Base-by-base conservation (phyloP, 64 coral and sea anemone genomes). In the Hydrozoanthus tunicans region DNA sequence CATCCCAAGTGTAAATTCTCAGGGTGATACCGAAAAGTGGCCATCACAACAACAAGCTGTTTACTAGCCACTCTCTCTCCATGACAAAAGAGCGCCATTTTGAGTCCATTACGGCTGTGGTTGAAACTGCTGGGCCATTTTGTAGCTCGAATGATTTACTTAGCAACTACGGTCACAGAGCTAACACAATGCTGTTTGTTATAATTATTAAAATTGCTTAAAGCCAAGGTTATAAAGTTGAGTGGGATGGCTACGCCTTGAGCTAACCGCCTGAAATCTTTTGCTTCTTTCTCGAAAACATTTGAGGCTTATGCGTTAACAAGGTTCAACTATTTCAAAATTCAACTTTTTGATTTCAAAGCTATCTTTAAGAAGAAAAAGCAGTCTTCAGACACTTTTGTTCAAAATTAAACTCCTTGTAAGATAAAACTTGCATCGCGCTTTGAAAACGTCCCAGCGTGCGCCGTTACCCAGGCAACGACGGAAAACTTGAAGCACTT, bases 21-120 rank as follows among this genome's bases (percentile, higher is more conserved):
- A 43, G 27, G 71, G 71, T 74, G 71, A 32, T 74, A 43, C 9
- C 13, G 26, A 12, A n/a, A 7, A 2, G 32, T 20, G 24, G 68
- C 71, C 71, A 74, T 74, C 71, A 74, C 71, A 74, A 74, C 71
- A 74, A 74, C 24, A 5, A 51, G 51, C 26, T 74, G 71, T 74
- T 74, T 74, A 74, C 4, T 5, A 15, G 68, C n/a, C 26, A 6
- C n/a, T 71, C 26, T 26, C 26, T 2, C 24, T 74, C 24, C 71
- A 24, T 11, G 71, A 74, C 71, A 74, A 74, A 51, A 7, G n/a
- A 74, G 9, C 71, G 9, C 71, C 4, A 74, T 3, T 14, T 74
- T 12, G 7, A 32, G 26, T 12, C 51, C 71, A 74, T 74, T 11
- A 74, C 71, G 71, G 12, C 32, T 43, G 71, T 74, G 23, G 5